Evolutionary conservation across 2,113 vertebrate genomes (phyloP), one percentile per base, ranked within the genome.

Genomic region (Psammodynastes pulverulentus): DNA sequence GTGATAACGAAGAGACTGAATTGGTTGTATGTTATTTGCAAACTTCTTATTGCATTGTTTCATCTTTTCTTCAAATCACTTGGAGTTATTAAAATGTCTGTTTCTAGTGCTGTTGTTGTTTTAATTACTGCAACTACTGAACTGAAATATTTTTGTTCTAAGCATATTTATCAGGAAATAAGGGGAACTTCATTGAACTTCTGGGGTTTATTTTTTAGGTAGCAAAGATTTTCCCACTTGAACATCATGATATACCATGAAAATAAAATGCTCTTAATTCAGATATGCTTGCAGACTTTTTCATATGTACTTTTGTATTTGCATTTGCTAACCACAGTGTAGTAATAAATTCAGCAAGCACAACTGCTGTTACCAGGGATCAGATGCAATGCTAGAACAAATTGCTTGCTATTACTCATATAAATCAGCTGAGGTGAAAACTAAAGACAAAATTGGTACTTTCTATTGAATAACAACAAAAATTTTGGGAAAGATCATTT

Each of bases 11-110:
- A 93, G 51, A 67, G 7, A 8, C 13, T 87, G 93, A 94, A 9
- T 88, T 39, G 92, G 90, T 92, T 91, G 24, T 56, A 84, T 93
- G n/a, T 9, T 45, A n/a, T 94, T 21, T 92, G 92, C 94, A 86
- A 3, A 49, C 84, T 95, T 93, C 26, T 90, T 86, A 85, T 39
- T 51, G 34, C 29, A 48, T 85, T 85, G 21, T 85, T 62, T 85
- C 72, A 49, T 92, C n/a, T 89, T 53, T 89, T 89, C n/a, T 58
- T 85, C 79, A 72, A 84, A 49, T 89, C 8, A 17, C 13, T 89
- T 89, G 10, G 52, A 46, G 49, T 34, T 86, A 58, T 89, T 49
- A 92, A 85, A 51, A 86, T 79, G 43, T 45, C 29, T 62, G 17
- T 26, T 58, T 89, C 26, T 54, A 48, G 52, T 39, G 17, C 21